Percentiles rank a stretch among this genome's conserved stretches.
Conservation (phyloP, 64 coral and sea anemone species). For the Stylophora pistillata region DNA sequence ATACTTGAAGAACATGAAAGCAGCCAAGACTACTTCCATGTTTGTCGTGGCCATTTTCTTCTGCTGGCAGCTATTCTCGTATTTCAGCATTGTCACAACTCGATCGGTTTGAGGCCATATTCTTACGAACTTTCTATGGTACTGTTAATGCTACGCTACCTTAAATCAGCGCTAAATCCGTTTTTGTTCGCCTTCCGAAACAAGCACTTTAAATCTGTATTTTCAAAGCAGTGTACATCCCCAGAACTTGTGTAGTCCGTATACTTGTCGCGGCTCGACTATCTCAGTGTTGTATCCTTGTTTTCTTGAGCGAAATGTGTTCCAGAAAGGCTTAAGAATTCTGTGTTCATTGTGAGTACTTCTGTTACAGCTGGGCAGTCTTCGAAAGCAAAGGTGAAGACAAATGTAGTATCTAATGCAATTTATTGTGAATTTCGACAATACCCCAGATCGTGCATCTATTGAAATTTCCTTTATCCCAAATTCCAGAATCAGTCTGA, state of each 20-base stretch:
- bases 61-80: constrained; percentile 12
- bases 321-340: no score
- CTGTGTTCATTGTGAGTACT: no score
- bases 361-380: no score
- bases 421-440: no score
- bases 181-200: constrained; percentile 92
- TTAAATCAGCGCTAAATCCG: constrained; percentile 84
- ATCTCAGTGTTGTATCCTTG: no score
- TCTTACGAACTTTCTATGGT: not conserved
- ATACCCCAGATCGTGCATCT: no score
- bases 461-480: no score
- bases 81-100: constrained; percentile 26
- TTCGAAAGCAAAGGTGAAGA: no score
- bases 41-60: constrained; percentile 24
- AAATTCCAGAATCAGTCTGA: no score
- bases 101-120: not conserved
- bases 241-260: not conserved
- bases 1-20: constrained; percentile 1
- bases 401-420: no score
- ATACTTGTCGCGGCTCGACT: no score
- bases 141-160: constrained; percentile 72
- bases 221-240: constrained; percentile 4
- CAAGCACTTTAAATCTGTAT: constrained; percentile 69
- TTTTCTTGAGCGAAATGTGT: no score
- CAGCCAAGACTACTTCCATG: constrained; percentile 12